Conservation (phyloP, 2,113 vertebrate genomes). For the Zootoca vivipara region DNA sequence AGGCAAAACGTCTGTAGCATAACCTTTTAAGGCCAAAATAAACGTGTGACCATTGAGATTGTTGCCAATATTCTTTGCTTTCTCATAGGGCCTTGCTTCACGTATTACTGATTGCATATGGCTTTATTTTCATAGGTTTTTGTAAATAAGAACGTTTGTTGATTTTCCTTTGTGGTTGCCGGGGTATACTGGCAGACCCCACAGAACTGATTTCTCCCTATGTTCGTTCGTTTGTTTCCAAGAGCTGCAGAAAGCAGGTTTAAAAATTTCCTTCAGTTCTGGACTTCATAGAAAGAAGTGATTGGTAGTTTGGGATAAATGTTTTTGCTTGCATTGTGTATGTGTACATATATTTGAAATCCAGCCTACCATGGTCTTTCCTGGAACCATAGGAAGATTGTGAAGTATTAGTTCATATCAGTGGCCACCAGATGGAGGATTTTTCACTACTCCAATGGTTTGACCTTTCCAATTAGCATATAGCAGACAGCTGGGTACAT, state of each 20-base stretch:
- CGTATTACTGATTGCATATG: accelerated
- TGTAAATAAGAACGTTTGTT: neutral
- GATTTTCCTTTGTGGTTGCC: neutral
- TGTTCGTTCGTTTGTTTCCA: neutral
- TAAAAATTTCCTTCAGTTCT: neutral
- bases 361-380: accelerated
- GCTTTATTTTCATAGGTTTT: neutral
- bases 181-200: neutral
- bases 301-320: neutral
- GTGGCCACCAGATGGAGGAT: neutral
- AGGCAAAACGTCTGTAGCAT: neutral
- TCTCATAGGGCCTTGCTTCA: conserved; percentile 44
- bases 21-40: neutral
- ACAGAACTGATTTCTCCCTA: neutral
- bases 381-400: neutral
- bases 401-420: accelerated
- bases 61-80: neutral
- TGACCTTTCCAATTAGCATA: neutral
- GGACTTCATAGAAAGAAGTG: neutral
- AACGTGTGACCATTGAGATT: accelerated
- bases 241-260: neutral
- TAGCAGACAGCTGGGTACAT: neutral
- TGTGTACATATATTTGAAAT: neutral
- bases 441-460: neutral
- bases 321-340: neutral